Percentiles rank a stretch among this genome's conserved stretches.
Evolutionary conservation across 2,888 invertebrate species (phyloP).

Genomic region (Endotricha flammealis): DNA sequence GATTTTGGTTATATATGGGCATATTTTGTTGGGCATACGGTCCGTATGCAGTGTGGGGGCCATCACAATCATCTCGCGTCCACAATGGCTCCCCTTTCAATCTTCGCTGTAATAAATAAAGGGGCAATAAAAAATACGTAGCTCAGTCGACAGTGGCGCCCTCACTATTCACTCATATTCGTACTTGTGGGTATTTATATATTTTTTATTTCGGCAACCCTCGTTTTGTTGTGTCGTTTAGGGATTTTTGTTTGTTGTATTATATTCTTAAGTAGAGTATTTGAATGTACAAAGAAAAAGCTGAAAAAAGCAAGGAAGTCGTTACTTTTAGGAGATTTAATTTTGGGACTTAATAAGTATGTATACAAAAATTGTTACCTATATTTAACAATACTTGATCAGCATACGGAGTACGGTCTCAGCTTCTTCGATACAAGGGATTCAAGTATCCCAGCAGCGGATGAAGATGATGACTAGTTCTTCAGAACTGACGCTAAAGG

Average conservation of each 20-base stretch:
- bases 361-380: too few relatives aligned
- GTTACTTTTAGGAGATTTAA: too few relatives aligned
- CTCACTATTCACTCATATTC: slow-evolving; percentile 41
- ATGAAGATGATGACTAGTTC: too few relatives aligned
- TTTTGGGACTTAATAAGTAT: too few relatives aligned
- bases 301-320: too few relatives aligned
- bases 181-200: slow-evolving; percentile 47
- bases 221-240: slow-evolving; percentile 1
- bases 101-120: slow-evolving; percentile 74
- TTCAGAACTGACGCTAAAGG: too few relatives aligned
- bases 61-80: slow-evolving; percentile 58
- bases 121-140: slow-evolving; percentile 66
- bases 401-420: too few relatives aligned
- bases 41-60: slow-evolving; percentile 38
- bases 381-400: too few relatives aligned
- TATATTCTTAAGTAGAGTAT: too few relatives aligned
- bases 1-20: slow-evolving; percentile 16
- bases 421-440: too few relatives aligned
- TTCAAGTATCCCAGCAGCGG: too few relatives aligned
- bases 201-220: slow-evolving; percentile 25
- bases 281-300: too few relatives aligned
- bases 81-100: slow-evolving; percentile 68
- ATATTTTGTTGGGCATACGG: slow-evolving; percentile 25
- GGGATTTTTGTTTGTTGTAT: neutral
- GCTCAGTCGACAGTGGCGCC: slow-evolving; percentile 45